Base-by-base conservation (phyloP, 2,113 vertebrate species). In the Egretta garzetta region DNA sequence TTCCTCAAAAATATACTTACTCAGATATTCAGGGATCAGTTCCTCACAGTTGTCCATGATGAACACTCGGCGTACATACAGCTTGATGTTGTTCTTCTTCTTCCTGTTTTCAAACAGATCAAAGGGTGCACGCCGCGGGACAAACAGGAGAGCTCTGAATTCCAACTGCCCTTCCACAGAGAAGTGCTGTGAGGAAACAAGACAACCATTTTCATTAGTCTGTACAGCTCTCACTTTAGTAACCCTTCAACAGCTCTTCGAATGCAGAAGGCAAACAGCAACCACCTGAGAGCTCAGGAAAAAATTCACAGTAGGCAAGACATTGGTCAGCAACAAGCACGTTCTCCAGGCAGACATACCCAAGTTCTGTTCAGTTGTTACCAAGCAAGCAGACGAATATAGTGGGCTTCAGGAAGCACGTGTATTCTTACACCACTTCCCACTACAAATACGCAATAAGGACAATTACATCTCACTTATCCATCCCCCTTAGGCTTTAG, bases 21-120 rank as follows among this genome's bases (percentile, higher is more conserved):
- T 99, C 64, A 99, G 98, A 56, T 99, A 99, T 41, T 99, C 99
- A 2, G 99, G 99, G 41, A 99, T 99, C 16, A 99, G 98, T 8
- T 99, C 99, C 17, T 99, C 99, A 2, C 99, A 99, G 97, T 99
- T 99, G 95, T 99, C 99, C 99, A 99, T 99, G 96, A 99, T 99
- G 94, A 99, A 99, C n/a, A 99, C 99, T 83, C 99, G 98, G 89
- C 99, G 99, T 14, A 99, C 99, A 1, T 99, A 99, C 27, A 99
- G 84, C 96, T 99, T 99, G 8, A 99, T 99, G 55, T 99, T 99
- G 80, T 99, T 99, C 91, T 99, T 99, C 86, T 99, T 99, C 98
- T 99, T 99, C 90, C 99, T 98, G 97, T 99, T 99, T 59, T 99
- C 99, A 88, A 99, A 99, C 7, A 99, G 98, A 88, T 99, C 99